Conservation (phyloP, 2,888 invertebrate species). For the Blastobasis lacticolella region DNA sequence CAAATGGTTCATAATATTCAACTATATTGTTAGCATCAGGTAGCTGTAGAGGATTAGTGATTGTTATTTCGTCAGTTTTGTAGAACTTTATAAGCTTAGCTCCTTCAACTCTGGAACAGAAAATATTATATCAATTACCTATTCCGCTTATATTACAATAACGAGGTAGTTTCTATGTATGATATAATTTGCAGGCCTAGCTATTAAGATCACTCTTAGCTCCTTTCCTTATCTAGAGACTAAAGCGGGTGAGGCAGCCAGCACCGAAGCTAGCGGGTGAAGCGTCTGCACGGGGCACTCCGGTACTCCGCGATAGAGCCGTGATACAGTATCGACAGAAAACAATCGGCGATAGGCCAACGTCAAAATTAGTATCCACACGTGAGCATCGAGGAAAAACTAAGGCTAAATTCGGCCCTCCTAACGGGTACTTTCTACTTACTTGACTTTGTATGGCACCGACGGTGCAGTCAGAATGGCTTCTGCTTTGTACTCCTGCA, state of each 20-base stretch:
- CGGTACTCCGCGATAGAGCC: no score
- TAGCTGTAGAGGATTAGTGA: conserved; percentile 85
- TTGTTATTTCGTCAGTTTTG: conserved; percentile 73
- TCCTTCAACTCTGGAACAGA: conserved; percentile 79
- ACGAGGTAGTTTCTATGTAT: no score
- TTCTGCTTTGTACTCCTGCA: conserved; percentile 88
- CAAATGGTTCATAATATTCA: conserved; percentile 90
- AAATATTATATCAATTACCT: conserved; percentile 1
- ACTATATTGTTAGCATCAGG: conserved; percentile 79
- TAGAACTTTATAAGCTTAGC: conserved; percentile 80
- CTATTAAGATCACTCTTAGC: no score
- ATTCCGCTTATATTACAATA: not conserved
- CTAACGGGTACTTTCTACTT: conserved; percentile 17
- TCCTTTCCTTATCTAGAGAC: no score
- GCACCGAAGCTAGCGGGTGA: no score
- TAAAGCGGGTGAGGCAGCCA: no score
- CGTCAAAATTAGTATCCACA: no score
- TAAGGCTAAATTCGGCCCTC: not conserved
- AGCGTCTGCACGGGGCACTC: no score
- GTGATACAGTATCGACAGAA: no score
- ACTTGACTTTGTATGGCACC: conserved; percentile 84
- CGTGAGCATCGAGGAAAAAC: not conserved
- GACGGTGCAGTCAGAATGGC: conserved; percentile 89
- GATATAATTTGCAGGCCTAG: no score
- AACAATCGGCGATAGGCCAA: no score